Base-by-base conservation (phyloP, 2,888 invertebrate genomes). In the Tortricodes alternella region DNA sequence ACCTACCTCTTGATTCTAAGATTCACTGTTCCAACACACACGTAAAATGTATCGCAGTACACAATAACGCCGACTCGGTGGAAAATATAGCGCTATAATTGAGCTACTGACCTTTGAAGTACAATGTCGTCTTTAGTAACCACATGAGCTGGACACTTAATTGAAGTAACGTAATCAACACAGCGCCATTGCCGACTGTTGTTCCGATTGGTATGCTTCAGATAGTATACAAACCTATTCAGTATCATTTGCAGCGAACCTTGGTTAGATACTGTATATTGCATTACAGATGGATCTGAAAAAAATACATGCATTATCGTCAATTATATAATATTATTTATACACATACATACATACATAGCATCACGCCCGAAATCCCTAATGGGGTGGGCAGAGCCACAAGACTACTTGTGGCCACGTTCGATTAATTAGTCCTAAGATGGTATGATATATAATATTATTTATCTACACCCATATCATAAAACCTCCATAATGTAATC, bases 141-240 rank as follows among this genome's bases (percentile, higher is more conserved):
- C 1, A 86, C 76, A 15, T 70, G 67, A 0, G 89, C 91, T 0
- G 81, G 82, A 61, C 90, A 91, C 29, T 76, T 77, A 19, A 29
- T 59, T 3, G 58, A 68, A 55, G 60, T 69, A n/a, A 86, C 66
- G 58, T 89, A 87, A 60, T 89, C 83, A 8, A 85, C 75, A 55
- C 91, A 91, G 1, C 86, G 81, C 91, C 91, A 91, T 38, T 77
- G 75, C 3, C 84, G 73, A 18, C 77, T 66, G 49, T 65, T 71
- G 55, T 76, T 74, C 2, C 75, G 66, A 4, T 85, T 87, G 0
- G 74, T 72, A 62, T 87, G 79, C 59, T 83, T 80, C 58, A 88
- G 60, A 58, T 81, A 80, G 67, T 89, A 89, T 21, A 89, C 64
- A 55, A 72, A 89, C 5, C 89, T 72, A 59, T 89, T 89, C 27